These are phyloP conservation scores for Sebastolobus altivelis DNA, from an alignment of 2,797 vertebrate genomes.

Conservation along the genomic window DNA sequence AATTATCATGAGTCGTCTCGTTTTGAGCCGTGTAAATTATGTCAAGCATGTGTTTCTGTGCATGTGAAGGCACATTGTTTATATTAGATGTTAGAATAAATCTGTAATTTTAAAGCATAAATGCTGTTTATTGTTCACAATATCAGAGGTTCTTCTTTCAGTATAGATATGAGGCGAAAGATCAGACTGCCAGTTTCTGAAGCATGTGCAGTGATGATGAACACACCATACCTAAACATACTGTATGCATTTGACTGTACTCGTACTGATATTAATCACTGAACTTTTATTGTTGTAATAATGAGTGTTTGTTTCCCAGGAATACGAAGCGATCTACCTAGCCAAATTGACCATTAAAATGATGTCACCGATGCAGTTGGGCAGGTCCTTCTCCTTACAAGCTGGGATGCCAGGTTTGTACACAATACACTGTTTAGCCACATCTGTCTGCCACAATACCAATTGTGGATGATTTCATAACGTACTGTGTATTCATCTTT, in stretches of 20 bases:
- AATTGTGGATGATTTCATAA: not conserved
- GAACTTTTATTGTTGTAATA: not conserved
- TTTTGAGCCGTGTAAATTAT: not conserved
- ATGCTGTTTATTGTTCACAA: not conserved
- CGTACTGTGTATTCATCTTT: not conserved
- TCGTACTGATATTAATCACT: not conserved
- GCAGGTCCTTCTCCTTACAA: conserved; percentile 91
- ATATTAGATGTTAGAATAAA: rapidly evolving
- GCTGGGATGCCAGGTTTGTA: conserved; percentile 90
- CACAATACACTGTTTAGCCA: not conserved
- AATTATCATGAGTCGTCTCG: not conserved
- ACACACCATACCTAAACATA: not conserved
- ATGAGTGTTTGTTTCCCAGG: conserved; percentile 79
- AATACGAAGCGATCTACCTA: conserved; percentile 99
- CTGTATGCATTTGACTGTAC: not conserved
- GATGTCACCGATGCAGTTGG: conserved; percentile 97
- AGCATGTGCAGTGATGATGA: not conserved
- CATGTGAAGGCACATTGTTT: too few relatives aligned
- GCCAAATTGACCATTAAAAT: conserved; percentile 99
- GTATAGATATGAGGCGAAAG: not conserved
- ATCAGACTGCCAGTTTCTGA: not conserved
- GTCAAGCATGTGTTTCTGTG: not conserved
- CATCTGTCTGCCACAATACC: not conserved
- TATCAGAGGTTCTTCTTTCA: not conserved
- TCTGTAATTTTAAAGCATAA: not conserved